Conservation (phyloP, 2,113 vertebrate genomes). For the Cephalopterus ornatus region DNA sequence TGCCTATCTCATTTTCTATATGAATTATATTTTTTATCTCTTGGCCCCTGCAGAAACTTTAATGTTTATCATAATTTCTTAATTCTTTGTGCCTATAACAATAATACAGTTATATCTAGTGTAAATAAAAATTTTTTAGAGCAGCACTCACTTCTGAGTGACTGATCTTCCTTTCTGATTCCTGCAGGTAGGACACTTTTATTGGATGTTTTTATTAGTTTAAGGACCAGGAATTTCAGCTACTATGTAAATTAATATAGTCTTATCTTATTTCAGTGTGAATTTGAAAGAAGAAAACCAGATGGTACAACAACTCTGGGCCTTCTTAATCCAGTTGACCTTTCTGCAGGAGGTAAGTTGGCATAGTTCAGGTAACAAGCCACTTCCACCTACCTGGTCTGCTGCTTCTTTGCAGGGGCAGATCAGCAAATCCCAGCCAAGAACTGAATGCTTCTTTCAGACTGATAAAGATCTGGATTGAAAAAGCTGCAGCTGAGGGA, state of each 20-base stretch:
- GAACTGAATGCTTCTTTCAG: neutral
- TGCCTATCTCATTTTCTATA: neutral
- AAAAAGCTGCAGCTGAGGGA: neutral
- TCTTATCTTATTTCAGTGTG: constrained; percentile 77
- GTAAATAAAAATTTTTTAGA: neutral
- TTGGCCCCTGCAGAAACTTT: neutral
- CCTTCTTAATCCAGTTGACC: constrained; percentile 88
- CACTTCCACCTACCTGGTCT: neutral
- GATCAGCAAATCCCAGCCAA: neutral
- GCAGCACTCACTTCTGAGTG: neutral
- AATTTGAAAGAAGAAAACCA: constrained; percentile 87
- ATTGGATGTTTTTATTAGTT: neutral
- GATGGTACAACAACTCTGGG: constrained; percentile 94
- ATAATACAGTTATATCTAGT: neutral
- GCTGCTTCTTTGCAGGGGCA: neutral
- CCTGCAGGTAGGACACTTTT: neutral
- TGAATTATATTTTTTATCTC: neutral
- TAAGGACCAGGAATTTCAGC: neutral
- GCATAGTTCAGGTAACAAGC: neutral
- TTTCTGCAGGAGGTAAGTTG: constrained; percentile 81
- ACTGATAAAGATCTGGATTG: neutral
- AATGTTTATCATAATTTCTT: neutral
- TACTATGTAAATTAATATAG: neutral
- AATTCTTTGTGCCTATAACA: neutral
- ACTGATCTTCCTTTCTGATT: neutral